Evolutionary conservation across 2,113 vertebrate species (phyloP).

Genomic region (Hippocampus guttulatus): DNA sequence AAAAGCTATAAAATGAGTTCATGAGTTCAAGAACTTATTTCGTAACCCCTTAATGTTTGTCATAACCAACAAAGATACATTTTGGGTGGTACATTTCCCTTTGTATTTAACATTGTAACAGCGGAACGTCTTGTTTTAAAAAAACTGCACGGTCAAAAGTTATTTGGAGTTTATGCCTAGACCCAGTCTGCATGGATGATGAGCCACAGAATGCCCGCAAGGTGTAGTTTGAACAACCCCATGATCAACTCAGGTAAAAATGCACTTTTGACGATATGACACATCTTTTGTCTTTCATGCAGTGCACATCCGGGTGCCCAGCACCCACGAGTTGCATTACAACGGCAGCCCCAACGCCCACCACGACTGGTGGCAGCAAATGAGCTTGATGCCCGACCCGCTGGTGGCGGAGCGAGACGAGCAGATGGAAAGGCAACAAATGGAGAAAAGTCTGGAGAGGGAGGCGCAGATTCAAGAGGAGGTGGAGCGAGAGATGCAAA

Average conservation of each 20-base stretch:
- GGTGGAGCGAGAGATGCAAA: slow-evolving; percentile 38
- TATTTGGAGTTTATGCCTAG: not conserved
- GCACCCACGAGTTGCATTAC: slow-evolving; percentile 12
- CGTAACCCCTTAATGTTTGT: too few species aligned
- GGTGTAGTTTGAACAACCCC: too few species aligned
- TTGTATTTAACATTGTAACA: too few species aligned
- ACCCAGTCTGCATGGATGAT: not conserved
- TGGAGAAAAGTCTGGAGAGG: slow-evolving; percentile 42
- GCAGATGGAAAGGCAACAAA: slow-evolving; percentile 50
- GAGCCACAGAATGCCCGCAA: too few species aligned
- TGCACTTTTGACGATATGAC: not conserved
- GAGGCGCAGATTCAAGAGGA: slow-evolving; percentile 51
- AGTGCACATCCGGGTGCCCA: slow-evolving; percentile 1
- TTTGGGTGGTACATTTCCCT: too few species aligned
- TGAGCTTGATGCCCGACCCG: slow-evolving; percentile 47
- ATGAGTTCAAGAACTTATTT: too few species aligned
- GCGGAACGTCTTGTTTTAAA: too few species aligned
- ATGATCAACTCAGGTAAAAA: not conserved
- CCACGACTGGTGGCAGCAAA: slow-evolving; percentile 55
- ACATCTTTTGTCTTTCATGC: not conserved
- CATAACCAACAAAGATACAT: too few species aligned
- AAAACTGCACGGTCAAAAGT: not conserved
- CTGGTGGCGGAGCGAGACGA: slow-evolving; percentile 45
- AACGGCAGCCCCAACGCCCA: slow-evolving; percentile 41
- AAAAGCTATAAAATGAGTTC: too few species aligned